These are phyloP conservation scores for Lophura nycthemera DNA, from an alignment of 2,113 vertebrate genomes.

Conservation along the genomic window DNA sequence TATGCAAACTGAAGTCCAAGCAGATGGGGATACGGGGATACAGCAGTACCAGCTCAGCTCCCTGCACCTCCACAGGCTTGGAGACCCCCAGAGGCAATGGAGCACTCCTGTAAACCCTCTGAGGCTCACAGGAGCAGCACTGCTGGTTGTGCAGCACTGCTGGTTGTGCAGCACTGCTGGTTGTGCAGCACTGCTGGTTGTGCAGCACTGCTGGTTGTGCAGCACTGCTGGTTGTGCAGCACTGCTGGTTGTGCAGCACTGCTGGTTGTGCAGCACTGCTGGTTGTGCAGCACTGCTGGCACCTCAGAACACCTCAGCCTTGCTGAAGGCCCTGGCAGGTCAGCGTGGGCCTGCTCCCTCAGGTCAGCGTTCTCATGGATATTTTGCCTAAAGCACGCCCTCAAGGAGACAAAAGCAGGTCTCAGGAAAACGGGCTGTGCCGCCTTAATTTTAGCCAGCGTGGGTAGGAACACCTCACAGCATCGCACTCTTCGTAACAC, in stretches of 20 bases:
- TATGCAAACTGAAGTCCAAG: background rate
- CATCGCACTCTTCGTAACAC: too few relatives aligned
- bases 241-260: too few relatives aligned
- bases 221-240: too few relatives aligned
- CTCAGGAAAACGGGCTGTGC: accelerated
- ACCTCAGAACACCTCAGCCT: accelerated
- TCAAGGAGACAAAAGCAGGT: accelerated
- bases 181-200: too few relatives aligned
- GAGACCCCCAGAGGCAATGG: background rate
- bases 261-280: too few relatives aligned
- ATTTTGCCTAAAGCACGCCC: too few relatives aligned
- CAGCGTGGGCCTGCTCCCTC: background rate
- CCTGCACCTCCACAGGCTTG: accelerated
- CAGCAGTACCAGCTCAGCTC: too few relatives aligned
- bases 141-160: too few relatives aligned
- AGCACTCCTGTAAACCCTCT: background rate
- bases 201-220: too few relatives aligned
- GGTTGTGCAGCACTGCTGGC: too few relatives aligned
- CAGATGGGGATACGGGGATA: background rate
- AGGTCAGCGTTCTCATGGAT: accelerated
- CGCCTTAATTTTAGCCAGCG: accelerated
- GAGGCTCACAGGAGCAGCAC: background rate
- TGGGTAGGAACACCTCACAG: background rate
- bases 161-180: too few relatives aligned
- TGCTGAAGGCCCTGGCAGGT: background rate